Evolutionary conservation across 2,888 invertebrate species (phyloP), one percentile per base, ranked within the genome.

Genomic region (Anodontia alba): DNA sequence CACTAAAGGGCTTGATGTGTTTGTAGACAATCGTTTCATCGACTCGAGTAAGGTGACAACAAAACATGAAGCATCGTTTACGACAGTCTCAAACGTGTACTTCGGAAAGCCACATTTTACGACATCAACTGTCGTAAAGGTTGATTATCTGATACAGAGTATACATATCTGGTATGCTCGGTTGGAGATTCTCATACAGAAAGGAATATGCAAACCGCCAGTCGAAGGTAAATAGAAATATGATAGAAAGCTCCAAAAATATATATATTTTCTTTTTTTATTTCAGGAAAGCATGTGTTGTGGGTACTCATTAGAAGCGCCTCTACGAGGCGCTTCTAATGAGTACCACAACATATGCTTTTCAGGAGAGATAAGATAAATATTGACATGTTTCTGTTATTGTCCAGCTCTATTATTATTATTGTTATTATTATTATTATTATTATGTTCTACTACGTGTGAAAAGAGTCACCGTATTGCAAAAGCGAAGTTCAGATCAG

Each of bases 101-200:
- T 75, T 89, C n/a, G 89, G 88, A 0, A 84, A 81, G 66, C 82
- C 78, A 29, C 78, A 87, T 46, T 72, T 83, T 1, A 33, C 75
- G 0, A 69, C 77, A 0, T 70, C 80, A 0, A 77, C 81, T n/a
- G 26, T 76, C 0, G 57, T 88, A 7, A 74, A 87, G 42, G 82
- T 89, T 0, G 80, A 87, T 2, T 89, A 85, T 67, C 49, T 86
- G 15, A 54, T 91, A 42, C 85, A 87, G 33, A 74, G 80, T 0
- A 26, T 90, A 10, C 85, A 87, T 10, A 87, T 90, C 69, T 91
- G 90, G 90, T 84, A 89, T 31, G 85, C 83, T 12, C 84, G 87
- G 66, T 75, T 90, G 10, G 86, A 88, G 31, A 87, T 85, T 8
- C 84, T 90, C 26, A 82, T 89, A 10, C 73, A 83, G 7, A 51